A percentile compares a stretch with the other conserved stretches of the same genome.
Conservation (phyloP, 2,797 vertebrate genomes). For the Diceros bicornis region DNA sequence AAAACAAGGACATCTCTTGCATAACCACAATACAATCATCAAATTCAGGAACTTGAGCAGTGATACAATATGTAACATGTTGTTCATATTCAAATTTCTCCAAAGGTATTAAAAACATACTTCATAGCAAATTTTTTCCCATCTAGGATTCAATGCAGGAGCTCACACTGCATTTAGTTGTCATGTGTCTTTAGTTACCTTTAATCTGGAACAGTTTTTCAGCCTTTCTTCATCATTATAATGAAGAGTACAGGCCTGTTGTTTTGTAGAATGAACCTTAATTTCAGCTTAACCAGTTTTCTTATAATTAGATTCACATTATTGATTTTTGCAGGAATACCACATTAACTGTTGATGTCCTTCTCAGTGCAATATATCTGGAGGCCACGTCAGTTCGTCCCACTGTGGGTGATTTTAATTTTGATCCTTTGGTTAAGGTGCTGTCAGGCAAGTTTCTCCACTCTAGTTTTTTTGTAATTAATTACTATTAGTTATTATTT, state of each 20-base stretch:
- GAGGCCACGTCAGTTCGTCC: neutral
- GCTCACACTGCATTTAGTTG: neutral
- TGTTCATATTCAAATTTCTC: neutral
- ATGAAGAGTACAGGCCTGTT: neutral
- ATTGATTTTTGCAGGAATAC: neutral
- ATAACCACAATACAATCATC: neutral
- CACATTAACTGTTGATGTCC: neutral
- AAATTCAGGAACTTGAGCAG: conserved; percentile 31
- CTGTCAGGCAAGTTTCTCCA: neutral
- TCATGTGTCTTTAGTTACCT: neutral
- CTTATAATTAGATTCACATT: neutral
- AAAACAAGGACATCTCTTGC: neutral
- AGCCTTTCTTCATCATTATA: neutral
- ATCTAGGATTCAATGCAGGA: neutral
- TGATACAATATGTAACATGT: neutral
- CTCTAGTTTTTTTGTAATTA: neutral
- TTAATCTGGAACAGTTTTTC: neutral
- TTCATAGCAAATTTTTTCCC: neutral
- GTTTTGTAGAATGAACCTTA: conserved; percentile 7
- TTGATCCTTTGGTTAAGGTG: neutral
- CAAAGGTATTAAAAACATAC: neutral
- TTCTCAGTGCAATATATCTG: neutral
- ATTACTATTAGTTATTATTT: neutral
- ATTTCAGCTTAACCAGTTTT: conserved; percentile 9
- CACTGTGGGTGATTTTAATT: neutral